phyloP scores from a whole-genome alignment of 2,888 invertebrate species.

The Spicauda simplicius region DNA sequence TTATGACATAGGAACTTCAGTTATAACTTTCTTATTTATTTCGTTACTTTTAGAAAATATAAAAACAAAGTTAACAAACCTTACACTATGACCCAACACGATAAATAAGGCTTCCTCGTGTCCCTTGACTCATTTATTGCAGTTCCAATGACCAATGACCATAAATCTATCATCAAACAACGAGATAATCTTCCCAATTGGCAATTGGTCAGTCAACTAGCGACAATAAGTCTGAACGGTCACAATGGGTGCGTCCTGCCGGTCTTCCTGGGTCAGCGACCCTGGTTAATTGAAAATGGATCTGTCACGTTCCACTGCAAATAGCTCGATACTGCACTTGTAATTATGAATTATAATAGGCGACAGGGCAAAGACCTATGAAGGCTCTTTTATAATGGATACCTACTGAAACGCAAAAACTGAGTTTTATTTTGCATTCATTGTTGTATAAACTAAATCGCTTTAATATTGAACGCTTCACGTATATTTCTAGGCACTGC shows the following conservation, averaged over 20 bases:
- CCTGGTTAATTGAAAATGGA: slow-evolving; percentile 31
- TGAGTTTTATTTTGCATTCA: neutral
- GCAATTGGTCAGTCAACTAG: slow-evolving; percentile 25
- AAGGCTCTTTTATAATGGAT: neutral
- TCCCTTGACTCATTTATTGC: neutral
- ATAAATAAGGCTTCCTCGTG: neutral
- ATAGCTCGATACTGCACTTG: slow-evolving; percentile 14
- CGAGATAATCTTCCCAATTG: slow-evolving; percentile 32
- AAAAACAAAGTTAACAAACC: neutral
- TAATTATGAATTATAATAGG: slow-evolving; percentile 11
- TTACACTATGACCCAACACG: too few relatives aligned
- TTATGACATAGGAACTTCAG: too few relatives aligned
- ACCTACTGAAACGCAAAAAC: neutral
- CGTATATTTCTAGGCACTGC: too few relatives aligned
- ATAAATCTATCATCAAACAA: slow-evolving; percentile 27
- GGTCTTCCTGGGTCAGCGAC: slow-evolving; percentile 37
- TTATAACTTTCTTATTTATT: too few relatives aligned
- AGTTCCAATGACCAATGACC: slow-evolving; percentile 14
- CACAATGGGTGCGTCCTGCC: slow-evolving; percentile 35
- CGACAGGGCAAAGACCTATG: slow-evolving; percentile 4
- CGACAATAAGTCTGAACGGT: slow-evolving; percentile 31
- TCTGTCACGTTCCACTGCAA: slow-evolving; percentile 5
- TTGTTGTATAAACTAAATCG: neutral
- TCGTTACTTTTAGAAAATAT: too few relatives aligned
- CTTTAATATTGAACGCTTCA: too few relatives aligned